phyloP scores from a whole-genome alignment of 2,888 invertebrate species.

The Troglohyphantes excavatus region DNA sequence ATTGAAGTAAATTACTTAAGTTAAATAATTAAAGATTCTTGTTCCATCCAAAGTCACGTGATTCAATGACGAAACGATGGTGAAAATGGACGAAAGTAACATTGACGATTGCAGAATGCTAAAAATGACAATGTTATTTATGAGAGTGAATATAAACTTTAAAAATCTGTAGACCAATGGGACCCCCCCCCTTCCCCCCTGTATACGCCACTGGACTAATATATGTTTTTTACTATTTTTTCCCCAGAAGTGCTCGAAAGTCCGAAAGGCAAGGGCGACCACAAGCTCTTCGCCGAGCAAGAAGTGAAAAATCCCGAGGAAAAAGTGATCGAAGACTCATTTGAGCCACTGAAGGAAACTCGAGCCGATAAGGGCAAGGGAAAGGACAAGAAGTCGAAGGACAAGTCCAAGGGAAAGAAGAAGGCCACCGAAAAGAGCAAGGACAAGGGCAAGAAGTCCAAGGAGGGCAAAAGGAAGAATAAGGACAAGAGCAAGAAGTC shows the following conservation, averaged over 20 bases:
- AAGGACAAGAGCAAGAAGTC: constrained; percentile 43
- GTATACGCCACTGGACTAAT: too few species aligned
- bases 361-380: constrained; percentile 27
- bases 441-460: constrained; percentile 45
- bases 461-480: constrained; percentile 33
- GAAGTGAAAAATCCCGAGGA: constrained; percentile 29
- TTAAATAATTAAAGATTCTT: too few species aligned
- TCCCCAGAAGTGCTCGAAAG: constrained; percentile 20
- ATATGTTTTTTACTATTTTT: not conserved
- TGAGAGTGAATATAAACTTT: too few species aligned
- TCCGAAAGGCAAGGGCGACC: constrained; percentile 33
- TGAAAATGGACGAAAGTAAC: too few species aligned
- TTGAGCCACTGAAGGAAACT: constrained; percentile 51
- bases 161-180: too few species aligned
- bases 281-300: constrained; percentile 53
- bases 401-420: constrained; percentile 54
- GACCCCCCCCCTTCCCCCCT: too few species aligned
- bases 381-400: constrained; percentile 49
- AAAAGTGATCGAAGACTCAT: constrained; percentile 69
- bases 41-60: too few species aligned
- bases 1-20: too few species aligned
- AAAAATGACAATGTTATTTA: too few species aligned
- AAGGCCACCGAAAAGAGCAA: constrained; percentile 46
- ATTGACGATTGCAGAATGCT: too few species aligned
- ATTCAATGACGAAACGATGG: too few species aligned